Evolutionary conservation across 2,113 vertebrate species (phyloP).

Genomic region (Tragelaphus scriptus): DNA sequence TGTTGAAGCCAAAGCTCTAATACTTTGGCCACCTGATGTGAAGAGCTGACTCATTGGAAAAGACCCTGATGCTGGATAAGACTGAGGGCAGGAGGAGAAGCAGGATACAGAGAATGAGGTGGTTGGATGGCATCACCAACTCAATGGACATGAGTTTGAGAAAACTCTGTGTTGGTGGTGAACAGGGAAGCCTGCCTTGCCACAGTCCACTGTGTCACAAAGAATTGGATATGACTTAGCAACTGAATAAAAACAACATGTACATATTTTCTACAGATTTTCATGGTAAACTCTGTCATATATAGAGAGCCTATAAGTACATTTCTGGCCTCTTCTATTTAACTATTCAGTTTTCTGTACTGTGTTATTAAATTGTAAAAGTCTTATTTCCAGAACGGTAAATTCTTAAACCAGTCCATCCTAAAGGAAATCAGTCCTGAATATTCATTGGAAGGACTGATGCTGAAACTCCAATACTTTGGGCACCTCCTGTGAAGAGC

Average conservation of each 20-base stretch:
- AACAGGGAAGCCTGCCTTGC: not conserved
- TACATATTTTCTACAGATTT: not conserved
- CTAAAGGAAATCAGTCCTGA: not conserved
- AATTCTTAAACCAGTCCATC: not conserved
- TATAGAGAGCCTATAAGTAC: not conserved
- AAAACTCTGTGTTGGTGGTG: not conserved
- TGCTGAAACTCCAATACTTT: not conserved
- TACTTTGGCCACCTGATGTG: not conserved
- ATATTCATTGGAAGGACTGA: not conserved
- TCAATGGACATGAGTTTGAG: not conserved
- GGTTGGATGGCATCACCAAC: not conserved
- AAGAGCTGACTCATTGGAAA: not conserved
- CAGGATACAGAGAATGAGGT: not conserved
- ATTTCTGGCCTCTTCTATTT: not conserved
- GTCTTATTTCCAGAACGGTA: not conserved
- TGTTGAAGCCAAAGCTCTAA: not conserved
- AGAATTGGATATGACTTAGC: not conserved
- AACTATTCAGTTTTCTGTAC: not conserved
- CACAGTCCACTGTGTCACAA: not conserved
- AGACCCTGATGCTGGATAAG: not conserved
- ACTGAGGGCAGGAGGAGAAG: not conserved
- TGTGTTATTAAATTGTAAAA: not conserved
- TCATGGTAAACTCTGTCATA: not conserved
- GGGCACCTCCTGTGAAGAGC: not conserved
- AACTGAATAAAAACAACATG: not conserved